Conservation (phyloP, 2,888 invertebrate genomes). For the Lasioglossum vierecki region DNA sequence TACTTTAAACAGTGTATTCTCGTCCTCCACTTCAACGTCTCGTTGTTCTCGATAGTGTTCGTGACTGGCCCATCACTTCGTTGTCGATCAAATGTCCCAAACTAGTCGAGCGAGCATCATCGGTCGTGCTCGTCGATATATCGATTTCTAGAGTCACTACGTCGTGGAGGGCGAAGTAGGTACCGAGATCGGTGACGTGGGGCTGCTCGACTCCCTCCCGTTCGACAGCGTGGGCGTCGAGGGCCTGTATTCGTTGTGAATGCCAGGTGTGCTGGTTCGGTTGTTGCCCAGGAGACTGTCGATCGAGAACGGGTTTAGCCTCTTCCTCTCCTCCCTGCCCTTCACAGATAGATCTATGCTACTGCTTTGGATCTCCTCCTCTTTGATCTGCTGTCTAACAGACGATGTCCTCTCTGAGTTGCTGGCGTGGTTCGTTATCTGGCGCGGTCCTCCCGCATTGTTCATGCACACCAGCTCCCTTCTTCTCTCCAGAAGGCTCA, state of each 20-base stretch:
- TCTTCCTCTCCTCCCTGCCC: constrained; percentile 87
- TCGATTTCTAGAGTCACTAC: constrained; percentile 71
- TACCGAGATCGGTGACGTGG: constrained; percentile 78
- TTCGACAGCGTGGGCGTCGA: constrained; percentile 78
- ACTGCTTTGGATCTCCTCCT: constrained; percentile 82
- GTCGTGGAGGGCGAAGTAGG: constrained; percentile 80
- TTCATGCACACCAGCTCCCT: constrained; percentile 81
- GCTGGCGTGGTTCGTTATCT: constrained; percentile 64
- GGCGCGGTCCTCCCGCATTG: constrained; percentile 65
- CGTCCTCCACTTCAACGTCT: constrained; percentile 7
- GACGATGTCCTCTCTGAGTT: constrained; percentile 36
- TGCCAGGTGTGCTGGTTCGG: constrained; percentile 70
- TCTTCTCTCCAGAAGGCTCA: constrained; percentile 84
- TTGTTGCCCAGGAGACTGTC: constrained; percentile 89
- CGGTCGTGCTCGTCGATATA: background rate
- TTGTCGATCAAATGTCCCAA: constrained; percentile 41
- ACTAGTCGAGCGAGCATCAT: background rate
- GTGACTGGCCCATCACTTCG: constrained; percentile 51
- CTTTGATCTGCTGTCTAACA: constrained; percentile 64
- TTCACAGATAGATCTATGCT: constrained; percentile 84
- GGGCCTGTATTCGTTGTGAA: constrained; percentile 75
- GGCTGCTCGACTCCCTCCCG: constrained; percentile 78
- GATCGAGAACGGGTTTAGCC: constrained; percentile 94
- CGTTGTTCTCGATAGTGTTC: constrained; percentile 52
- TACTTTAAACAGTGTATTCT: constrained; percentile 32